Conservation (phyloP, 1,140 invertebrate genomes). For the Carposina sasakii region DNA sequence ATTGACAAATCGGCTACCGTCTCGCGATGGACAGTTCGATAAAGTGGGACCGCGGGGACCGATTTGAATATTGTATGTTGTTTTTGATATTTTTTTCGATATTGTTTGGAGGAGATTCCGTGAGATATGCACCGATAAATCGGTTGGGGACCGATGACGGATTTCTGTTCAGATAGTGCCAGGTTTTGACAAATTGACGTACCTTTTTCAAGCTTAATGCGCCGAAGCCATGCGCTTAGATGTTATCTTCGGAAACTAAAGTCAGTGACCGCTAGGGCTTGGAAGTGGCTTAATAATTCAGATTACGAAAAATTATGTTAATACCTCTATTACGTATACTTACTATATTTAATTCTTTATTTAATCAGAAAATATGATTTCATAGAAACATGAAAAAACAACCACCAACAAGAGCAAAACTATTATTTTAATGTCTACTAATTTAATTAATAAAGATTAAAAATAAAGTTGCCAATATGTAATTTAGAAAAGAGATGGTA, state of each 20-base stretch:
- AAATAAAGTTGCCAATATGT: too few relatives aligned
- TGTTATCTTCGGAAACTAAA: conserved; percentile 33
- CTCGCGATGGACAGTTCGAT: conserved; percentile 52
- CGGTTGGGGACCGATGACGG: conserved; percentile 54
- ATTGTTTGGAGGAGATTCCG: conserved; percentile 43
- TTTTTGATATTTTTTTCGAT: conserved; percentile 34
- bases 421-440: too few relatives aligned
- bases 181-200: conserved; percentile 61
- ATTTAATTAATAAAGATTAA: too few relatives aligned
- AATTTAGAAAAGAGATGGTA: too few relatives aligned
- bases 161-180: conserved; percentile 54
- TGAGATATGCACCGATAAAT: conserved; percentile 52
- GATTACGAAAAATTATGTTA: too few relatives aligned
- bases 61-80: conserved; percentile 38
- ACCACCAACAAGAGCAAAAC: too few relatives aligned
- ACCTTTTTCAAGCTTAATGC: conserved; percentile 52
- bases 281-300: too few relatives aligned
- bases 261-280: conserved; percentile 7
- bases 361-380: too few relatives aligned
- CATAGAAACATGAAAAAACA: too few relatives aligned
- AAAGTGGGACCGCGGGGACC: conserved; percentile 18
- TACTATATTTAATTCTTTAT: too few relatives aligned
- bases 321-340: too few relatives aligned
- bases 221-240: conserved; percentile 38
- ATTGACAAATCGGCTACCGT: conserved; percentile 67